Evolutionary conservation across 2,888 invertebrate genomes (phyloP), one percentile per base, ranked within the genome.

Genomic region (Leptopilina drosophilae): DNA sequence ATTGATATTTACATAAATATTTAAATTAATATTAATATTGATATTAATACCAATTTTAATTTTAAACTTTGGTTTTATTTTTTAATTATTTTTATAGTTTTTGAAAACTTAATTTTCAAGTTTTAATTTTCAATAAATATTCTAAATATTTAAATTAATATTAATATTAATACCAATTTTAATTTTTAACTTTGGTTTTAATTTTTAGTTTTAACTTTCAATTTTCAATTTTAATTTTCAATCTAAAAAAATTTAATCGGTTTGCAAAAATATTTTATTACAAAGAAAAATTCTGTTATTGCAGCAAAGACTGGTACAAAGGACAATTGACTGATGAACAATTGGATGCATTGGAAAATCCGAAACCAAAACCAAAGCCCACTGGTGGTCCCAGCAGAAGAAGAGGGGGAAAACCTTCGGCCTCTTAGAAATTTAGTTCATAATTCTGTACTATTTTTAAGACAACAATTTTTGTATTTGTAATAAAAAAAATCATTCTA

Each of bases 241-340:
- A 33, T 33, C 5, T 33, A 3, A 3, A 33, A 33, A 33, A 33
- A 33, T 33, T 59, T n/a, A 56, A 56, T 42, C 7, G 8, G 12
- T 33, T 33, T 33, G 1, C 5, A 33, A 33, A 33, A 33, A 33
- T 2, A 33, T 5, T 2, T 33, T 33, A 33, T 33, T 33, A 33
- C 33, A 33, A 65, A 49, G 8, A 42, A 15, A 12, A 53, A 65
- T 76, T n/a, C 14, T 79, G 42, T 49, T 4, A 82, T 89, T 93
- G n/a, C 92, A 97, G 97, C 92, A 95, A 95, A 85, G 97, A 97
- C 88, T 97, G 97, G 97, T 97, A 97, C 93, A 97, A 97, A 90
- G 97, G 94, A 64, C 95, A 96, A 84, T 92, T 97, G 87, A 96
- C 96, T 9, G 97, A 97, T 82, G 95, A 95, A 64, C 95, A 97